Evolutionary conservation across 2,888 invertebrate genomes (phyloP).

Genomic region (Dicycla oo): DNA sequence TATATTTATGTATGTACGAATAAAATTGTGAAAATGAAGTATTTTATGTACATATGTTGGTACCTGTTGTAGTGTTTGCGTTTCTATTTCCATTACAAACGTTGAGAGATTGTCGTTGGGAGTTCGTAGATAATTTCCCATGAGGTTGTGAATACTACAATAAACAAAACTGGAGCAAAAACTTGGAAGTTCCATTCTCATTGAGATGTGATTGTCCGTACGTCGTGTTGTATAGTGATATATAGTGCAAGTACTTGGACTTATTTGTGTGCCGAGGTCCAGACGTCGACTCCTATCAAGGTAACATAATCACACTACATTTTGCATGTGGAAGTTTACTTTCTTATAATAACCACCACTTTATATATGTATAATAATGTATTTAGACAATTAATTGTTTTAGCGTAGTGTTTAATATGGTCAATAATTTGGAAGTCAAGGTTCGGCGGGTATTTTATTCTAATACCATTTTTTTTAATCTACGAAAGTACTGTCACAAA

Average conservation of each 20-base stretch:
- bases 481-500: neutral
- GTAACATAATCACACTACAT: too few species aligned
- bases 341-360: neutral
- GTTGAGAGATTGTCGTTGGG: constrained; percentile 78
- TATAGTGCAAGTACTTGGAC: constrained; percentile 75
- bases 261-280: constrained; percentile 66
- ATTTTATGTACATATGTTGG: constrained; percentile 74
- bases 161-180: constrained; percentile 80
- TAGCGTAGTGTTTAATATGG: neutral
- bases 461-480: neutral
- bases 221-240: constrained; percentile 72
- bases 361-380: neutral
- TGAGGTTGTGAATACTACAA: constrained; percentile 87
- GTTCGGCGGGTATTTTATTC: neutral
- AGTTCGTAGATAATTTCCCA: constrained; percentile 82
- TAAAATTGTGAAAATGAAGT: constrained; percentile 73
- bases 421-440: neutral
- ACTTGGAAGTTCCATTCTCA: constrained; percentile 78
- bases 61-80: constrained; percentile 73
- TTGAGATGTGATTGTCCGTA: constrained; percentile 78
- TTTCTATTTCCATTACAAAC: constrained; percentile 75
- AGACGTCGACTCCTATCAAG: constrained; percentile 56
- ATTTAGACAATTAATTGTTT: neutral
- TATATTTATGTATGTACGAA: constrained; percentile 79
- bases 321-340: neutral